Conservation (phyloP, 1,140 invertebrate species). For the Drosophila suzukii region DNA sequence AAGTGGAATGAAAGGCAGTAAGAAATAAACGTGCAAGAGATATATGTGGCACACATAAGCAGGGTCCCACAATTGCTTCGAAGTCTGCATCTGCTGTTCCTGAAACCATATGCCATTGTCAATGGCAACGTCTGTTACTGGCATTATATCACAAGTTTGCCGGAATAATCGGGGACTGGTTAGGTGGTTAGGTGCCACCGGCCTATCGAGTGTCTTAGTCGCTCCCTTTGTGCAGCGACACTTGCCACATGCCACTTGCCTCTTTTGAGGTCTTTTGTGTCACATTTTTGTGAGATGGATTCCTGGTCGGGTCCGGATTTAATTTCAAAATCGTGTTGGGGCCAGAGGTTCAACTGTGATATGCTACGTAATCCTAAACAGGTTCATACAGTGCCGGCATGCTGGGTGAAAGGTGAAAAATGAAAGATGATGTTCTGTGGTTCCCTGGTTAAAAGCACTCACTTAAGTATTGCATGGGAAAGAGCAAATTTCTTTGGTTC, state of each 20-base stretch:
- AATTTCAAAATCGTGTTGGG: conserved; percentile 41
- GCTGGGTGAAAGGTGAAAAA: conserved; percentile 9
- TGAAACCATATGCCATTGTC: conserved; percentile 49
- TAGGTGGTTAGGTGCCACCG: neutral
- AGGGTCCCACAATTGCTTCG: neutral
- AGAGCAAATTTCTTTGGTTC: neutral
- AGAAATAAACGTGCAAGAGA: conserved; percentile 6
- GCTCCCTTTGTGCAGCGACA: conserved; percentile 26
- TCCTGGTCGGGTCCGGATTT: conserved; percentile 22
- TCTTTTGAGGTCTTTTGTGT: conserved; percentile 13
- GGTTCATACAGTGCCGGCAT: conserved; percentile 4
- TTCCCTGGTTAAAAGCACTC: too few relatives aligned
- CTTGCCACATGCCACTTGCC: conserved; percentile 14
- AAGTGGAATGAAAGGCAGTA: conserved; percentile 65
- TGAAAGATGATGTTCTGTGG: conserved; percentile 9
- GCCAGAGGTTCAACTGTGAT: conserved; percentile 29
- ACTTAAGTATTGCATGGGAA: neutral
- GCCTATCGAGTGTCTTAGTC: conserved; percentile 39
- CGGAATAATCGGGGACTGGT: too few relatives aligned
- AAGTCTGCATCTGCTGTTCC: neutral
- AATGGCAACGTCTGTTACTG: conserved; percentile 38
- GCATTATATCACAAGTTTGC: conserved; percentile 21
- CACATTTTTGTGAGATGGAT: conserved; percentile 34
- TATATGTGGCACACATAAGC: conserved; percentile 28
- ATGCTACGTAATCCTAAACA: conserved; percentile 31